phyloP scores from a whole-genome alignment of 92 coral and sea anemone species.

The Muricea muricata region DNA sequence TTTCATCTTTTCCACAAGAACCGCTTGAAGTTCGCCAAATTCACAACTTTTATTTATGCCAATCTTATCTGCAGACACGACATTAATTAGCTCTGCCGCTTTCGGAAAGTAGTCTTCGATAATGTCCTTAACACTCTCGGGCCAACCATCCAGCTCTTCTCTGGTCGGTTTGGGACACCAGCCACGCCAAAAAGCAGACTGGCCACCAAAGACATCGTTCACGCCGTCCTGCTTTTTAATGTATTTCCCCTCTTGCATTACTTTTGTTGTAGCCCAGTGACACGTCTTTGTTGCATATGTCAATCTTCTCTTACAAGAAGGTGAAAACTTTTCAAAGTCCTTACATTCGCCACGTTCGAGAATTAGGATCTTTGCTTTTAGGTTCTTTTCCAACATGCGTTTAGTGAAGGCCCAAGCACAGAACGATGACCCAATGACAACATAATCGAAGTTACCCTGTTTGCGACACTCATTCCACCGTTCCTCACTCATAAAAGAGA shows the following conservation, averaged over 20 bases:
- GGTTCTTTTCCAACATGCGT: neutral
- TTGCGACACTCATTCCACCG: neutral
- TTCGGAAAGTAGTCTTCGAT: neutral
- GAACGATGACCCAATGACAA: neutral
- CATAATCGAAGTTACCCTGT: neutral
- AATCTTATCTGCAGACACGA: neutral
- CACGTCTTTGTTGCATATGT: neutral
- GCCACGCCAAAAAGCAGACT: neutral
- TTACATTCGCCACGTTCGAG: neutral
- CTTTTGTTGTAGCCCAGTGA: neutral
- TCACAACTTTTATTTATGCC: neutral
- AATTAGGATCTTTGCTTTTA: neutral
- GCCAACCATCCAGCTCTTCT: slow-evolving; percentile 1
- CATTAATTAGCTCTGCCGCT: neutral
- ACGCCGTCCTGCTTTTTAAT: neutral
- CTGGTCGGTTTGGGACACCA: slow-evolving; percentile 1
- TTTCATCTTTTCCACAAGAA: neutral
- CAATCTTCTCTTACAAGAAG: neutral
- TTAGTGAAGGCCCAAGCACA: neutral
- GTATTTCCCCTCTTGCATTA: neutral
- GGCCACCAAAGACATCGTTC: neutral
- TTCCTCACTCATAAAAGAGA: neutral
- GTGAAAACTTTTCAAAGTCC: neutral
- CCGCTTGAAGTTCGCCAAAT: neutral
- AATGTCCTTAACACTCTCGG: neutral